These are phyloP conservation scores for Phyto melanocephala DNA, from an alignment of 2,888 invertebrate genomes.

Conservation along the genomic window DNA sequence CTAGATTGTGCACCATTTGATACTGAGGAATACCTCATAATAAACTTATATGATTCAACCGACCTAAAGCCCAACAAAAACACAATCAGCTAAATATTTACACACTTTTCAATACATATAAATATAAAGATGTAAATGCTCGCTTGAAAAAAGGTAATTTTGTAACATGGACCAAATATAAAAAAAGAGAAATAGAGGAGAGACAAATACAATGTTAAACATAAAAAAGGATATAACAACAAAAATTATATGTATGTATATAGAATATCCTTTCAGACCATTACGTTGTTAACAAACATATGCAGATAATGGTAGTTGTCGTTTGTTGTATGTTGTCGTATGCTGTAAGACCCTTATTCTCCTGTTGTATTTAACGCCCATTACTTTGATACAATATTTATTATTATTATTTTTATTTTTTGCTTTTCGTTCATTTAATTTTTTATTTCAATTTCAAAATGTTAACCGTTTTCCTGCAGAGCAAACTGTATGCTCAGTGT, in stretches of 20 bases:
- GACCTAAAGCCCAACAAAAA: no score
- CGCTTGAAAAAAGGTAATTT: no score
- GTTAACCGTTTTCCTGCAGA: not conserved
- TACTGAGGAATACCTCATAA: no score
- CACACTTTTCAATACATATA: not conserved
- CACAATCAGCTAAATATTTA: not conserved
- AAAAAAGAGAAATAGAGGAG: not conserved
- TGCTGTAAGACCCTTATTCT: not conserved
- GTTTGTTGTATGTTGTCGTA: not conserved
- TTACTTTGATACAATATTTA: not conserved
- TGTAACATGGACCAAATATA: no score
- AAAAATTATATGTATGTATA: not conserved
- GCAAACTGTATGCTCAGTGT: no score
- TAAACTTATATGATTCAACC: no score
- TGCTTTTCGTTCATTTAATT: not conserved
- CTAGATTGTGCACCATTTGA: no score
- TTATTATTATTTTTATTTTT: not conserved
- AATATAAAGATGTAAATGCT: no score
- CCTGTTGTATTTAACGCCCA: not conserved
- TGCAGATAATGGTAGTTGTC: conserved; percentile 10
- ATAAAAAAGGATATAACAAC: conserved; percentile 3
- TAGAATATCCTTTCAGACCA: not conserved
- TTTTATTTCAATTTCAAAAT: conserved; percentile 5
- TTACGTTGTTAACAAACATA: conserved; percentile 16
- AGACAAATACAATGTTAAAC: not conserved